A percentile compares a stretch with the other conserved stretches of the same genome.
Conservation (phyloP, 2,888 invertebrate species). For the Drosophila diplacantha region DNA sequence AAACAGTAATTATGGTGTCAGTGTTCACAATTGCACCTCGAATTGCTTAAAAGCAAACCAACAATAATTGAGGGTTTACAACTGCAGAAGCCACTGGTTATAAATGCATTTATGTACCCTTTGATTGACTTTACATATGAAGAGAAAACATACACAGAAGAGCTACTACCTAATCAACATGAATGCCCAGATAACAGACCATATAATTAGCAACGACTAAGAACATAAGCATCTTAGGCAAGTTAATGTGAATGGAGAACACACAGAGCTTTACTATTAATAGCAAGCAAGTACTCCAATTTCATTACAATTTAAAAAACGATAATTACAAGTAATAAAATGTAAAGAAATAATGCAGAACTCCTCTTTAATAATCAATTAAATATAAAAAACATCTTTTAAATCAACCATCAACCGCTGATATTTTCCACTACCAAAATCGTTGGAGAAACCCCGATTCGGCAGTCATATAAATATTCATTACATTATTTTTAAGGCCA, state of each 20-base stretch:
- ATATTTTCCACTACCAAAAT: slow-evolving; percentile 4
- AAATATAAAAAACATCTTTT: neutral
- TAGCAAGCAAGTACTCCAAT: neutral
- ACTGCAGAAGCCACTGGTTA: neutral
- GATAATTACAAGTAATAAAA: neutral
- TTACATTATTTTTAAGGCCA: slow-evolving; percentile 31
- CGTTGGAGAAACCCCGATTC: neutral
- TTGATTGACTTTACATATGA: slow-evolving; percentile 7
- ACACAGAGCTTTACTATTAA: neutral
- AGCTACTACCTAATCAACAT: neutral
- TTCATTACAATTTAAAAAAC: neutral
- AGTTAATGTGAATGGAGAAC: neutral
- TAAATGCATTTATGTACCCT: slow-evolving; percentile 2
- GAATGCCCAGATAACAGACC: neutral
- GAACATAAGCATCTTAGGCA: neutral
- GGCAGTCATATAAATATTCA: slow-evolving; percentile 40
- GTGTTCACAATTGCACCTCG: slow-evolving; percentile 7
- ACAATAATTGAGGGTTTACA: slow-evolving; percentile 8
- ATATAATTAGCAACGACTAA: slow-evolving; percentile 3
- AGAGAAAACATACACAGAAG: neutral
- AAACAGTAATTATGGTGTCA: slow-evolving; percentile 5
- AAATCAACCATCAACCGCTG: neutral
- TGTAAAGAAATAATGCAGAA: neutral
- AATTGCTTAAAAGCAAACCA: slow-evolving; percentile 10
- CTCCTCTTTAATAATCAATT: neutral